Evolutionary conservation across 2,113 vertebrate species (phyloP).

Genomic region (Chloroceryle aenea): DNA sequence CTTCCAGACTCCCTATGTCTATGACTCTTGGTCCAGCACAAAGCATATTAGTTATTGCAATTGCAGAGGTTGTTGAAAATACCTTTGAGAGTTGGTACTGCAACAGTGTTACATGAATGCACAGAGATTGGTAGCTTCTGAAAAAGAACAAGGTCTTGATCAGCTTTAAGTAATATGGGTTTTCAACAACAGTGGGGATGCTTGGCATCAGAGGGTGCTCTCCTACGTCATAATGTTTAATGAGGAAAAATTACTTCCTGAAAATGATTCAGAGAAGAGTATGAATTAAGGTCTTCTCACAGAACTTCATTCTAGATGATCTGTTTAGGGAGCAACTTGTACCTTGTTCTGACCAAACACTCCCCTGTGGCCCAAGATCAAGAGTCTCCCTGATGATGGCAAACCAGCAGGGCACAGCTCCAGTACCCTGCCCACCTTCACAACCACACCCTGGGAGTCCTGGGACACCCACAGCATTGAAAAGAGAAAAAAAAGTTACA

Average conservation of each 20-base stretch:
- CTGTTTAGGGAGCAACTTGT: fast-evolving
- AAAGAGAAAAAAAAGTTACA: neutral
- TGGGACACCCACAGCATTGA: neutral
- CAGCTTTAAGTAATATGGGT: neutral
- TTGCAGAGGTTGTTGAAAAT: neutral
- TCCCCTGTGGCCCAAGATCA: neutral
- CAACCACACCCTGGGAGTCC: neutral
- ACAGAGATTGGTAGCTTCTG: neutral
- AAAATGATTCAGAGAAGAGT: neutral
- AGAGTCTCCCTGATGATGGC: neutral
- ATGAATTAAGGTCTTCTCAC: neutral
- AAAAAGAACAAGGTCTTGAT: neutral
- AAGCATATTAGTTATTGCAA: neutral
- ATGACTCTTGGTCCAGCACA: neutral
- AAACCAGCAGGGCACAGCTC: neutral
- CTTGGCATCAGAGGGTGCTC: neutral
- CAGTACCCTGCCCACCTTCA: neutral
- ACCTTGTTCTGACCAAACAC: neutral
- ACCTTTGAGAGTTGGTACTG: neutral
- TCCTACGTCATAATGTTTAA: neutral
- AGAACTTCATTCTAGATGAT: neutral
- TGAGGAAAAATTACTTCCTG: neutral
- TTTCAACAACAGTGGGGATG: neutral
- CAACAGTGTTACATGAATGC: neutral
- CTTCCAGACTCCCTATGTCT: neutral